Base-by-base conservation (phyloP, 2,113 vertebrate species). In the Bombycilla garrulus region DNA sequence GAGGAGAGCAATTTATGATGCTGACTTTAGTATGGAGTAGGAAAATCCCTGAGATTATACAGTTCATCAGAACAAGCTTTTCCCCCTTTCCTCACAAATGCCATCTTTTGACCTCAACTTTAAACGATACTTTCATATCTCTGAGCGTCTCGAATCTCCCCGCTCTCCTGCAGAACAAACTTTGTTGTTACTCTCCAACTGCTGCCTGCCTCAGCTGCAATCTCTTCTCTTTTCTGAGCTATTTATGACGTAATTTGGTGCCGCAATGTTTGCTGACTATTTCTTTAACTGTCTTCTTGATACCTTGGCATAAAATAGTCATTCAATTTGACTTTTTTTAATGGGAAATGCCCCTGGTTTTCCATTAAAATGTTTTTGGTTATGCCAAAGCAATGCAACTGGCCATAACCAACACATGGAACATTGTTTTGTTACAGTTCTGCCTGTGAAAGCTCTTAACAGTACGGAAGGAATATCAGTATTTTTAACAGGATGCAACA, bases 351-450 rank as follows among this genome's bases (percentile, higher is more conserved):
- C 5, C 15, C 5, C 21, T 61, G 11, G 5, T 83, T 92, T 81
- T 71, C 48, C 31, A 45, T 66, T 60, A 56, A 54, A 58, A 9
- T 9, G 13, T 11, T 84, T 76, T 87, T 53, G 35, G 62, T 67
- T 73, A 51, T 40, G 22, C 10, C 81, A 65, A 51, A 60, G 26
- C 10, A 71, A 40, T 13, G 14, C 47, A 72, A 62, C 33, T 33
- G 23, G 38, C 24, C 67, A 31, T 31, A 86, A 16, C 4, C 4
- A 6, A 16, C 15, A 11, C 0, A 0, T 7, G n/a, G 11, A 57
- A 60, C 9, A 15, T 1, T 12, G 14, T 28, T 83, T 26, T 3
- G 1, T 70, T 35, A 57, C 18, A 56, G 44, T 36, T 81, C 35
- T 51, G 26, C 33, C 33, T 64, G 5, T 48, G 51, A 84, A 76